phyloP scores from a whole-genome alignment of 2,888 invertebrate genomes.

The Lasioglossum oenotherae region DNA sequence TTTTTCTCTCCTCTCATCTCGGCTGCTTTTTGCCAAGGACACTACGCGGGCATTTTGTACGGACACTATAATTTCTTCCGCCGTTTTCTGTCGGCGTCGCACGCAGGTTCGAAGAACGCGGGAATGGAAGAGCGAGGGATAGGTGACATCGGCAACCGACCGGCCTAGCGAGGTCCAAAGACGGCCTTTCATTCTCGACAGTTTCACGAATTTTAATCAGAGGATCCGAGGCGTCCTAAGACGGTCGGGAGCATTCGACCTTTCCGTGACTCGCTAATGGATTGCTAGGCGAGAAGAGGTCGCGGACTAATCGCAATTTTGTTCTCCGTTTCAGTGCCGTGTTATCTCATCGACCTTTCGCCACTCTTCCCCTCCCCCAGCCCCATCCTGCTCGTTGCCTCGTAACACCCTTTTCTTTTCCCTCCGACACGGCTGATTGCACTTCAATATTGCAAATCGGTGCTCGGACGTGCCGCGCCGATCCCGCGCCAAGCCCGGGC shows the following conservation, averaged over 20 bases:
- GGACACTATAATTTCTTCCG: slow-evolving; percentile 41
- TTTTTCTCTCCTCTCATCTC: slow-evolving; percentile 12
- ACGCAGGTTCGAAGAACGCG: slow-evolving; percentile 6
- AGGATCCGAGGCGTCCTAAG: slow-evolving; percentile 66
- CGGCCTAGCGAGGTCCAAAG: slow-evolving; percentile 42
- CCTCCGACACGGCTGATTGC: slow-evolving; percentile 29
- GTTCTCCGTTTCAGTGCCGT: slow-evolving; percentile 65
- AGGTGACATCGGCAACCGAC: slow-evolving; percentile 6
- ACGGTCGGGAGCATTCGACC: slow-evolving; percentile 49
- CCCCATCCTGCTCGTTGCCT: slow-evolving; percentile 1
- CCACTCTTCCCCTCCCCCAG: neutral
- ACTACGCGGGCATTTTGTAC: slow-evolving; percentile 24
- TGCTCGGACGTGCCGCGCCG: neutral
- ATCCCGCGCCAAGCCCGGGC: neutral
- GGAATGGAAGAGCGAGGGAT: slow-evolving; percentile 12
- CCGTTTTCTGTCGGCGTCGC: slow-evolving; percentile 20
- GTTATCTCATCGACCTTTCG: slow-evolving; percentile 27
- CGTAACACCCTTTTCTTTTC: slow-evolving; percentile 22
- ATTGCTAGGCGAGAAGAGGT: slow-evolving; percentile 75
- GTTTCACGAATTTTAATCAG: slow-evolving; percentile 79
- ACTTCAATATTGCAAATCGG: slow-evolving; percentile 34
- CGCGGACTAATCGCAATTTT: slow-evolving; percentile 77
- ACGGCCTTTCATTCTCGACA: slow-evolving; percentile 30
- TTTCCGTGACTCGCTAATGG: slow-evolving; percentile 75
- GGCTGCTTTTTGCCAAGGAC: neutral